These are phyloP conservation scores for Lepidurus arcticus DNA, from an alignment of 1,140 invertebrate genomes.

Conservation along the genomic window DNA sequence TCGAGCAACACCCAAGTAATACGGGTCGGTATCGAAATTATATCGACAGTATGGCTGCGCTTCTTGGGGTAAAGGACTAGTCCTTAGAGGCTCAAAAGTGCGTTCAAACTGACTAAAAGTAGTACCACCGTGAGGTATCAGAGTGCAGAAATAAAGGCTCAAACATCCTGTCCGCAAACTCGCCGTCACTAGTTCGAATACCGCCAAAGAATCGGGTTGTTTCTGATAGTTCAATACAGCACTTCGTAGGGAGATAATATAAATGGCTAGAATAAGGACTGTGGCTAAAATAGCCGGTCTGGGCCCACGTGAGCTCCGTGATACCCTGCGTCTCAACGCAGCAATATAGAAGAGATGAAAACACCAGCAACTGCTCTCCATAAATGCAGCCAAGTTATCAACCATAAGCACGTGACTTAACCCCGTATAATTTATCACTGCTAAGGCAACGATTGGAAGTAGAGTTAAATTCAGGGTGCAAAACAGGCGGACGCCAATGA, in stretches of 20 bases:
- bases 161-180: background rate
- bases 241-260: background rate
- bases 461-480: slow-evolving; percentile 23
- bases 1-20: slow-evolving; percentile 70
- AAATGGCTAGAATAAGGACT: background rate
- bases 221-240: background rate
- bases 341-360: slow-evolving; percentile 30
- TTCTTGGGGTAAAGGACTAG: slow-evolving; percentile 16
- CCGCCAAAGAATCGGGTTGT: background rate
- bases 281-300: background rate
- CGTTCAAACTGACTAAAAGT: background rate
- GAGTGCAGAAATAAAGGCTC: slow-evolving; percentile 32
- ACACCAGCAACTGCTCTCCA: slow-evolving; percentile 25
- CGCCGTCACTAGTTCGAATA: background rate
- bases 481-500: slow-evolving; percentile 24
- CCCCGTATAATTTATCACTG: slow-evolving; percentile 1
- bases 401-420: background rate
- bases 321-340: slow-evolving; percentile 32
- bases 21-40: slow-evolving; percentile 50
- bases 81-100: slow-evolving; percentile 25
- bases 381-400: slow-evolving; percentile 25
- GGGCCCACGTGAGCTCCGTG: slow-evolving; percentile 21
- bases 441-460: slow-evolving; percentile 26
- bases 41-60: slow-evolving; percentile 22
- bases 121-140: slow-evolving; percentile 34